Evolutionary conservation across 2,888 invertebrate species (phyloP), one percentile per base, ranked within the genome.

Genomic region (Andrena fulva): DNA sequence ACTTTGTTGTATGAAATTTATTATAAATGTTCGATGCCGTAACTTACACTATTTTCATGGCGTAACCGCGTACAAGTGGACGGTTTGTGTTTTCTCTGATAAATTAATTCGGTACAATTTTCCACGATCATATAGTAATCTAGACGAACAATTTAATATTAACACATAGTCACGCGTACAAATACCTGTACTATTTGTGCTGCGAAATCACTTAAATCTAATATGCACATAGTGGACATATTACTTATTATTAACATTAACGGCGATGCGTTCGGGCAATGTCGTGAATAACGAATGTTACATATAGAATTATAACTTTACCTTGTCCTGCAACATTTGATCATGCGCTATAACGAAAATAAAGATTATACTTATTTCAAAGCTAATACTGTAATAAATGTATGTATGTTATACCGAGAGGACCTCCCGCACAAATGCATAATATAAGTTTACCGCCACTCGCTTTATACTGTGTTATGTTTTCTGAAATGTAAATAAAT

Each of bases 61-160:
- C 42, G 59, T 50, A 78, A 71, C 71, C 68, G 35, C 54, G 71
- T 75, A 63, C 35, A 86, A 80, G 54, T 85, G 85, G 86, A 85
- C 85, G 85, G 86, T 80, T 80, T 64, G 86, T 80, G 80, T 64
- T 69, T 70, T 59, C 62, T 85, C 42, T 75, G 50, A 56, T 33
- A 68, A 81, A 81, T 75, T 50, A 80, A 71, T 59, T 80, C 48
- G 35, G 31, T 70, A 59, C 29, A 80, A 54, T 68, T 79, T 16
- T 20, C 10, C 31, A 63, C 20, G 16, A 64, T 71, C 33, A 2
- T 52, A 74, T 63, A 56, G 63, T 48, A 59, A 35, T 60, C 33
- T 27, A 31, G 33, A 42, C 42, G n/a, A 52, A n/a, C 10, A 56
- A 2, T 66, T 71, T 69, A n/a, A 54, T 69, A 42, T 60, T 20